These are phyloP conservation scores for Sylvia borin DNA, from an alignment of 2,797 vertebrate genomes.

Conservation along the genomic window DNA sequence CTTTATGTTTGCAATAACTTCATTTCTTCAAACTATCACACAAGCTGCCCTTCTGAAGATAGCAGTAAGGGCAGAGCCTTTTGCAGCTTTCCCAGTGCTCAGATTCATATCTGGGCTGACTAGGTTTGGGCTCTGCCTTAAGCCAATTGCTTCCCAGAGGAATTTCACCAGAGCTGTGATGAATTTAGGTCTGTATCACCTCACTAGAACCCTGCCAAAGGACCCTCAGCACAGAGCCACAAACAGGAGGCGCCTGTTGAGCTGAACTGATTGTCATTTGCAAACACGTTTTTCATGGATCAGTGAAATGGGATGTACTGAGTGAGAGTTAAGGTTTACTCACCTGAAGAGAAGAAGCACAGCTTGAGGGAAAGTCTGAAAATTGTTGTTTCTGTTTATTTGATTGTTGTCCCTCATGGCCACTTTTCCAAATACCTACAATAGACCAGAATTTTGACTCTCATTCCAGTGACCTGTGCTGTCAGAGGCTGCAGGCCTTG, in stretches of 20 bases:
- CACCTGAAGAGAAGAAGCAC: conserved; percentile 97
- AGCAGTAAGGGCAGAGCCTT: neutral
- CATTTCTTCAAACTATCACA: neutral
- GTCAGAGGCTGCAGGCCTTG: neutral
- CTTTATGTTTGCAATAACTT: neutral
- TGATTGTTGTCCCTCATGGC: conserved; percentile 96
- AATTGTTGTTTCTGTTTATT: conserved; percentile 99
- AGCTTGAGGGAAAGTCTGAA: conserved; percentile 97
- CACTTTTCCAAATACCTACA: conserved; percentile 96
- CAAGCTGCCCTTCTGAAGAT: neutral
- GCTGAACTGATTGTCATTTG: neutral
- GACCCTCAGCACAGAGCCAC: neutral
- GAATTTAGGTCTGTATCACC: neutral
- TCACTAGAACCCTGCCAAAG: neutral
- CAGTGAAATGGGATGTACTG: neutral
- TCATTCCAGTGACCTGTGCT: neutral
- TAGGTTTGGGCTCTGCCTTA: neutral
- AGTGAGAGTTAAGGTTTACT: neutral
- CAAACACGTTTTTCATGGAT: neutral
- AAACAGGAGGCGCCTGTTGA: neutral
- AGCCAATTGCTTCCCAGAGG: neutral
- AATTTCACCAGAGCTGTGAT: neutral
- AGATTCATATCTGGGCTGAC: neutral
- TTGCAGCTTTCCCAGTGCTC: neutral
- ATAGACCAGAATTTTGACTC: conserved; percentile 7